Evolutionary conservation across 2,113 vertebrate genomes (phyloP), one percentile per base, ranked within the genome.

Genomic region (Clarias batrachus): DNA sequence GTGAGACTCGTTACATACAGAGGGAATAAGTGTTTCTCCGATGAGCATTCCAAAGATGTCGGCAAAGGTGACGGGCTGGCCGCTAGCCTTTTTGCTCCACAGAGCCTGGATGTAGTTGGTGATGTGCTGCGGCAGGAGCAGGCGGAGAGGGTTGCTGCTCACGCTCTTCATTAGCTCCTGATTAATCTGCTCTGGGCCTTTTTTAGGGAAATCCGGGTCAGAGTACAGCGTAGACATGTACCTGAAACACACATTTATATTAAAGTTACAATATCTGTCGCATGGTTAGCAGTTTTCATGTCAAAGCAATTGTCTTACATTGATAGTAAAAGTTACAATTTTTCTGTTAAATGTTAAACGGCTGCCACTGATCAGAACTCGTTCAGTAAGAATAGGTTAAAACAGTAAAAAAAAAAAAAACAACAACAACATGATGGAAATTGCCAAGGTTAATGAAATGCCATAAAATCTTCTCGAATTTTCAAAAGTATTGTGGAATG

Each of bases 21-120:
- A 91, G 12, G 96, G 96, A 91, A 99, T 95, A 12, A 99, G 96
- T 0, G 98, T 99, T 93, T 99, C 98, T 89, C 98, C 98, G 78
- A 99, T 99, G 77, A 99, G 93, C 98, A 99, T 99, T 77, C 97
- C 97, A 4, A 99, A 99, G 87, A 99, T 94, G 89, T 99, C 98
- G 0, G 98, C 97, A 91, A 99, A 99, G n/a, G 98, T 99, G 89
- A 99, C 98, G 0, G 98, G 98, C 86, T 99, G 98, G 1, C 97
- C 98, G 0, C 91, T 94, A n/a, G 96, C 95, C 88, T 99, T 99
- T 91, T 99, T 99, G 90, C 94, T 96, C 98, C 98, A 99, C 76
- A 99, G 92, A 1, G 97, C 96, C 90, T 99, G 97, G 56, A 99
- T 93, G 30, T 99, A 99, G 92, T 96, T 96, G 84, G 96, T 98